Evolutionary conservation across 2,888 invertebrate species (phyloP).

Genomic region (Volucella inflata): DNA sequence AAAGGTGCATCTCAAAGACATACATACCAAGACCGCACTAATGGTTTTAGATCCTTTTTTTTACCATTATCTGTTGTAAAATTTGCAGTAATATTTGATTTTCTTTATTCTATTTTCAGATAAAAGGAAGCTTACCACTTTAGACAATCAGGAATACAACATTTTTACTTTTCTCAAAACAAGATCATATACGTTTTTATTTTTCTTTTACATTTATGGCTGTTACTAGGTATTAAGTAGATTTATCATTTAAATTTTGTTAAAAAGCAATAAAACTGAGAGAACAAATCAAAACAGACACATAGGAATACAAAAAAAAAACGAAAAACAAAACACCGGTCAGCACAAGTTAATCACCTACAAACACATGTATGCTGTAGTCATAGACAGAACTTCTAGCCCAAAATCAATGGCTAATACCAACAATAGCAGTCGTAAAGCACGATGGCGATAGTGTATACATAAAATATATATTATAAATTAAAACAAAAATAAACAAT

Average conservation of each 20-base stretch:
- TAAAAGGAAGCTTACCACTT: neutral
- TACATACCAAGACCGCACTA: too few relatives aligned
- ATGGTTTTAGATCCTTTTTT: too few relatives aligned
- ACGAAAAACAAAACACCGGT: neutral
- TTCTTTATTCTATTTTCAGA: constrained; percentile 14
- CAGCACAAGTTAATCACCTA: neutral
- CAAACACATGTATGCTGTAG: constrained; percentile 30
- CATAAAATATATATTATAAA: neutral
- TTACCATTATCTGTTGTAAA: neutral
- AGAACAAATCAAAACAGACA: neutral
- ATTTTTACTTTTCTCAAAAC: neutral
- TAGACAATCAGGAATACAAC: neutral
- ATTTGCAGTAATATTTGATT: neutral
- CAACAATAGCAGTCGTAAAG: constrained; percentile 30
- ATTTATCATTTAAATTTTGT: neutral
- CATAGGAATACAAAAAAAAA: neutral
- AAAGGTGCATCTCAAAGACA: too few relatives aligned
- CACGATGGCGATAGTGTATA: constrained; percentile 47
- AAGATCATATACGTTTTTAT: constrained; percentile 1
- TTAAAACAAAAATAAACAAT: neutral
- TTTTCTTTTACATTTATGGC: constrained; percentile 11
- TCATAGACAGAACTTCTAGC: neutral
- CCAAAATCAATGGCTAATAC: constrained; percentile 26
- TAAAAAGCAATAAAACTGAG: too few relatives aligned
- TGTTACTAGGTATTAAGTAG: constrained; percentile 37